Base-by-base conservation (phyloP, 2,888 invertebrate species). In the Erpobdella octoculata region DNA sequence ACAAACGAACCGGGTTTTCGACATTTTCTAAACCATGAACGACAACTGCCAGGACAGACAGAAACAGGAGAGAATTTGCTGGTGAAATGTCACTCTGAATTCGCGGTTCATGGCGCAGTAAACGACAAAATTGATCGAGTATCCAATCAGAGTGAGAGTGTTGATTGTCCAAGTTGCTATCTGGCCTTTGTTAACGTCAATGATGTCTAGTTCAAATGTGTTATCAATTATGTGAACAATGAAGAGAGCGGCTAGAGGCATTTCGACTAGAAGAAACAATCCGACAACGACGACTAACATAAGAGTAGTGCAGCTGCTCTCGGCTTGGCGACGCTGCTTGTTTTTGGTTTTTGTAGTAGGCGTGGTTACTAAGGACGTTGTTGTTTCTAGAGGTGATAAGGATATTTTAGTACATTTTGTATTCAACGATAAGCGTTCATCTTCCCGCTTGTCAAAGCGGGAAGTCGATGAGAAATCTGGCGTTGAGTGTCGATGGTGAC, bases 41-140 rank as follows among this genome's bases (percentile, higher is more conserved):
- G 53, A 53, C 4, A 25, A 25, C 1, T n/a, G 12, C 21, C 1
- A 6, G 53, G 21, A 53, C 21, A 53, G 28, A 6, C 21, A 53
- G 21, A 53, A 21, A 8, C 1, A 53, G 21, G 53, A 53, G 18
- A 53, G 5, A 28, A 62, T 62, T 21, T 35, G 28, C 5, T 62
- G 31, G 21, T n/a, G n/a, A 35, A 62, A 68, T 1, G 68, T 48
- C 21, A 18, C 12, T 3, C 68, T 38, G 31, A 68, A 68, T n/a
- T 68, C 68, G n/a, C 46, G 9, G 53, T 38, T 68, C 68, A 68
- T 68, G 41, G 48, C 37, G 41, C 68, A 68, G 31, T 68, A 68
- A 2, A 68, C 68, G 68, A 68, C 68, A 33, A 68, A 68, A 18
- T 68, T 68, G 68, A 68, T 33, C n/a, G 68, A 46, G 33, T 68